Percentiles rank a stretch among this genome's conserved stretches.
Evolutionary conservation across 1,140 invertebrate species (phyloP).

Genomic region (Periplaneta americana): DNA sequence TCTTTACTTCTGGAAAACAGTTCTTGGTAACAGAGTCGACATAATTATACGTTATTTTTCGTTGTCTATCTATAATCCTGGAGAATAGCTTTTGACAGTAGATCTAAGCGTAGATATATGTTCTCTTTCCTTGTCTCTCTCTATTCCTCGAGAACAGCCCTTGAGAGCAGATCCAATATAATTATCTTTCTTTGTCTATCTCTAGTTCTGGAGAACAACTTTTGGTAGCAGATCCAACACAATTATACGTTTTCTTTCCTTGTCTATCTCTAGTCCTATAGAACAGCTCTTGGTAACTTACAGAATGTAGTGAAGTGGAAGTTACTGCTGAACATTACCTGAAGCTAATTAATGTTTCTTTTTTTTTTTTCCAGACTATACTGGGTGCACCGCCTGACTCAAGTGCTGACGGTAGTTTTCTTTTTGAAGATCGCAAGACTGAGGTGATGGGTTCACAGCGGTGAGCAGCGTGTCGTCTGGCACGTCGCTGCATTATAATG

Average conservation of each 20-base stretch:
- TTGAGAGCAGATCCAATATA: neutral
- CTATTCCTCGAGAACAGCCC: no score
- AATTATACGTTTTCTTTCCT: neutral
- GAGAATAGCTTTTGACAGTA: no score
- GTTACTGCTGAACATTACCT: no score
- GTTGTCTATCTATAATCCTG: no score
- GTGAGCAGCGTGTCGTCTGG: neutral
- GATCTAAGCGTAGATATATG: no score
- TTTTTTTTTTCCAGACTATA: constrained; percentile 1
- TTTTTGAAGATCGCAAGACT: constrained; percentile 4
- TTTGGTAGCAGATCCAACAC: neutral
- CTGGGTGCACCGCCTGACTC: constrained; percentile 3
- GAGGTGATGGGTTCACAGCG: neutral
- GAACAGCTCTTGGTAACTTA: neutral
- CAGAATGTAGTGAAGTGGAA: neutral
- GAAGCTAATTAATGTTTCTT: no score
- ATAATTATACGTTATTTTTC: no score
- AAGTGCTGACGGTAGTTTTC: neutral
- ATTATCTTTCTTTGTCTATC: neutral
- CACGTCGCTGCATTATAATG: neutral
- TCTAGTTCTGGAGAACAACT: neutral
- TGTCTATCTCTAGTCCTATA: neutral
- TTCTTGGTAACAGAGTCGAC: no score
- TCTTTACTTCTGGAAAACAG: no score
- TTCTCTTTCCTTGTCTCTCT: no score